Base-by-base conservation (phyloP, 2,113 vertebrate species). In the Clarias batrachus region DNA sequence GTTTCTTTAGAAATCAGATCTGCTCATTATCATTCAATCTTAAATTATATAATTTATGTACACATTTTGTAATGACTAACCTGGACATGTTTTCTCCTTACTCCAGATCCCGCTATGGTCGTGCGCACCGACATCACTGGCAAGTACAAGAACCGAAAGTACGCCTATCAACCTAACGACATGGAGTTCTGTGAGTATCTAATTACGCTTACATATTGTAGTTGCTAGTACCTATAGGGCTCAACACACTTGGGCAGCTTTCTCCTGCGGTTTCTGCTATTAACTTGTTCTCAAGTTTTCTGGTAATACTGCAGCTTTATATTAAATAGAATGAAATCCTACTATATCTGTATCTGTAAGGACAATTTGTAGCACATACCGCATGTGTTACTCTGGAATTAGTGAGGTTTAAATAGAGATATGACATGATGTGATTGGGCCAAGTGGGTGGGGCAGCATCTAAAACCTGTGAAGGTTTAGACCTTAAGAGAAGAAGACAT, bases 41-140 rank as follows among this genome's bases (percentile, higher is more conserved):
- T 13, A n/a, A 16, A 30, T 14, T 11, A 60, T 19, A 30, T 56
- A 23, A 25, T 73, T 11, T 48, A 25, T 48, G 17, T 25, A 23
- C 37, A 19, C 30, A 21, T 71, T 71, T 71, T 71, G 21, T 52
- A 25, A 76, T 13, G 10, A 76, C 10, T 3, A 78, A 4, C 52
- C n/a, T 17, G 7, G 2, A 41, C 41, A 41, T 37, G 2, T 68
- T 13, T 3, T 1, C 37, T 57, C 56, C 87, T 68, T 60, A 23
- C 0, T 33, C 30, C 92, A 96, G 94, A 95, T 90, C 94, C 94
- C 7, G 90, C 92, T 0, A 56, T 77, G 92, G 90, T 91, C 3
- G 94, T 94, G 68, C 86, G 92, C 27, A 76, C 73, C 37, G 94
- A 96, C 66, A 92, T 96, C 30, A 25, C 1, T 1, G 93, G 95